Evolutionary conservation across 2,888 invertebrate genomes (phyloP), one percentile per base, ranked within the genome.

Genomic region (Calameuta pallipes): DNA sequence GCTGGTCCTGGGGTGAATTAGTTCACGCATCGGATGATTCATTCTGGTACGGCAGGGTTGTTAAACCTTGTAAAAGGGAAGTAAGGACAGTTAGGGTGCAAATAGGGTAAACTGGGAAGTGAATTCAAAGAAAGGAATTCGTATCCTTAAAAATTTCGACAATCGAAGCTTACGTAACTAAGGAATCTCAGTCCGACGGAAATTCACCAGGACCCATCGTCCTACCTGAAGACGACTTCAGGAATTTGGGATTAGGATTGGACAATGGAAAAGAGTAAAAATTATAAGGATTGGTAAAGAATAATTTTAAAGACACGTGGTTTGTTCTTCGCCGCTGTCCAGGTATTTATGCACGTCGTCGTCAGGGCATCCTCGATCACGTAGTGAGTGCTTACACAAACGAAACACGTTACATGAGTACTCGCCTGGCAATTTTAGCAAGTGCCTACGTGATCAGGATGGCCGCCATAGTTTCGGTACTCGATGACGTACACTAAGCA

Each of bases 381-480:
- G 88, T 87, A 87, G 23, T 81, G 82, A 83, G 83, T 86, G 86
- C 87, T 88, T 88, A 87, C 86, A 87, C 85, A 88, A 88, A 85
- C 88, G 86, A 87, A 85, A 87, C 88, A 88, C 88, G 88, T 87
- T 87, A 85, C 56, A 85, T 83, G 81, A 80, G 85, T 82, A 81
- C 86, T 82, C 83, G 82, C 84, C 80, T 56, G 56, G 83, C 79
- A 83, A 85, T 86, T 86, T 86, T 84, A 83, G 84, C 84, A 85
- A 84, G 82, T 81, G 80, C 80, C 83, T 87, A 88, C 88, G 88
- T 88, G 88, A 88, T 85, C 85, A 84, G 87, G 83, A 56, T 56
- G 56, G 56, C 23, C 23, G 23, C 56, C 56, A 56, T 56, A 56
- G 56, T 56, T 56, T 56, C 56, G 56, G 56, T 56, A 56, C 56